These are phyloP conservation scores for Phataginus tetradactyla DNA, from an alignment of 2,797 vertebrate genomes.

Conservation along the genomic window DNA sequence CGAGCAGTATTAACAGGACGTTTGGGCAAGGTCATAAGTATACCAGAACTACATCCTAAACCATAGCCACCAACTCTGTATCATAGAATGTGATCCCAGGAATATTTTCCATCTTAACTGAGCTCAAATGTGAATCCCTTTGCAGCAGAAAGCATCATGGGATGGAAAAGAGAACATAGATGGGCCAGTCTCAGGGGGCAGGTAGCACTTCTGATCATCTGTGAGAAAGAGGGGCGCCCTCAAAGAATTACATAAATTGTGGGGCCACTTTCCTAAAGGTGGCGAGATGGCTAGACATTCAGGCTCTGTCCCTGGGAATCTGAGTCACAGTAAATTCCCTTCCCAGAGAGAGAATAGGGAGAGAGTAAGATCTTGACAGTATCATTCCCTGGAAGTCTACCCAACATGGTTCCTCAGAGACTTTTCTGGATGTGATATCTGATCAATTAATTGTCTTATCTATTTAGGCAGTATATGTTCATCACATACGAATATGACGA, in stretches of 20 bases:
- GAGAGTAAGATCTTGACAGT: background rate
- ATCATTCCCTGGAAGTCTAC: background rate
- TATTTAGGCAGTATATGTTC: background rate
- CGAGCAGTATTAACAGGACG: background rate
- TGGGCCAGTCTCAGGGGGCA: background rate
- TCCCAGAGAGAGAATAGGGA: background rate
- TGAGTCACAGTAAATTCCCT: background rate
- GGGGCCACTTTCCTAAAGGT: background rate
- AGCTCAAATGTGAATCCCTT: background rate
- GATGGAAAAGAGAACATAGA: background rate
- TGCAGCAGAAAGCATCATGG: background rate
- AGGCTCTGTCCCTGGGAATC: background rate
- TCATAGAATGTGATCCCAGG: background rate
- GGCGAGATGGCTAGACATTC: background rate
- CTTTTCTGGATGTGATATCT: background rate
- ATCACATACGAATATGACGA: background rate
- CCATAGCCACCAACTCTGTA: background rate
- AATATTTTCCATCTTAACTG: background rate
- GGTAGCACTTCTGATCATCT: background rate
- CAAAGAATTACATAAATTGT: background rate
- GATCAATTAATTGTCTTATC: background rate
- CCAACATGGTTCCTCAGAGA: background rate
- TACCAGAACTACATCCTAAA: background rate
- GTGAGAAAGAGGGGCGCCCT: background rate
- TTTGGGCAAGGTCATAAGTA: background rate